Evolutionary conservation across 2,888 invertebrate species (phyloP).

Genomic region (Endotricha flammealis): DNA sequence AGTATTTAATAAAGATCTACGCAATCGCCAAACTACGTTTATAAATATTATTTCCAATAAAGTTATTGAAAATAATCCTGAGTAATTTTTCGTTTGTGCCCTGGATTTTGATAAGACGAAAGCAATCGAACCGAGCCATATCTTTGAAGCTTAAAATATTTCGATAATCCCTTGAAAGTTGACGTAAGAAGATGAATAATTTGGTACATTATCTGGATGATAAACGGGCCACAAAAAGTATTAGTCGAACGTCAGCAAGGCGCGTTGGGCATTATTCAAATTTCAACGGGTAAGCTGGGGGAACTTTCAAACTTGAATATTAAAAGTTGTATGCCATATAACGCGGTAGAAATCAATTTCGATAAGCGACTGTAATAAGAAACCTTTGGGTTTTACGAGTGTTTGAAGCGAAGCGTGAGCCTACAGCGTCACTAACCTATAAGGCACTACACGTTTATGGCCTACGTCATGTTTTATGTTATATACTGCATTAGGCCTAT

Average conservation of each 20-base stretch:
- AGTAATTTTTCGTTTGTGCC: no score
- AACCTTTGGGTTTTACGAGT: slow-evolving; percentile 8
- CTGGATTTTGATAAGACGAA: slow-evolving; percentile 5
- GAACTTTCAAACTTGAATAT: slow-evolving; percentile 30
- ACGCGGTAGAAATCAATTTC: neutral
- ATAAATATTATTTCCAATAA: no score
- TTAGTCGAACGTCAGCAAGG: slow-evolving; percentile 39
- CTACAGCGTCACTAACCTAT: neutral
- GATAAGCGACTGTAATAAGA: slow-evolving; percentile 6
- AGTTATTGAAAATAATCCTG: no score
- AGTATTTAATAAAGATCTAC: no score
- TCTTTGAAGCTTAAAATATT: slow-evolving; percentile 29
- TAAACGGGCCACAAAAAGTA: slow-evolving; percentile 42
- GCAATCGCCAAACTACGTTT: no score
- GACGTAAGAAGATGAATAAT: slow-evolving; percentile 43
- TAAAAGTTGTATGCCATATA: slow-evolving; percentile 3
- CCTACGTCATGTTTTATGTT: neutral
- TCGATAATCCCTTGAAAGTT: slow-evolving; percentile 41
- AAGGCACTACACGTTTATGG: neutral
- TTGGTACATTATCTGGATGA: slow-evolving; percentile 48
- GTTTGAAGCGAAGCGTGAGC: neutral
- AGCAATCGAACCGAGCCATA: slow-evolving; percentile 5
- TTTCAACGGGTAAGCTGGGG: slow-evolving; percentile 48
- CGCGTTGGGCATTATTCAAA: slow-evolving; percentile 49
- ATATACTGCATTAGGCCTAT: neutral